Evolutionary conservation across 92 coral and sea anemone genomes (phyloP).

Genomic region (Heliopora coerulea): DNA sequence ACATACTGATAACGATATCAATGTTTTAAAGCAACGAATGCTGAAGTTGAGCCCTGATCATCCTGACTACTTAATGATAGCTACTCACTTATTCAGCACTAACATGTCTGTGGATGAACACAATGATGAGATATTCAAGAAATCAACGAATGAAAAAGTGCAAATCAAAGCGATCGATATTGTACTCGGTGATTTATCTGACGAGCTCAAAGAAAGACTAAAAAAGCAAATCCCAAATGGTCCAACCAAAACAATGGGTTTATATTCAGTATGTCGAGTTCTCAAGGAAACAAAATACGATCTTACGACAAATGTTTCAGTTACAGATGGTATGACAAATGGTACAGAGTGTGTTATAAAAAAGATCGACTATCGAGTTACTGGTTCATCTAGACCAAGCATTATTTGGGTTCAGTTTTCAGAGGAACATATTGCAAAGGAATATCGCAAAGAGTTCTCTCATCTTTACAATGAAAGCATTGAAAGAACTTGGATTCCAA

Average conservation of each 20-base stretch:
- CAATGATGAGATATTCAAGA: slow-evolving; percentile 16
- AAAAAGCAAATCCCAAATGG: slow-evolving; percentile 60
- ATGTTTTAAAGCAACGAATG: too few species aligned
- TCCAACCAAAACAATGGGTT: slow-evolving; percentile 62
- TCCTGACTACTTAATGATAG: too few species aligned
- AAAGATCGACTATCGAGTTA: slow-evolving; percentile 53
- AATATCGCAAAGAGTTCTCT: slow-evolving; percentile 28
- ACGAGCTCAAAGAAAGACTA: slow-evolving; percentile 45
- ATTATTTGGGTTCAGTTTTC: slow-evolving; percentile 62
- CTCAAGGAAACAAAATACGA: slow-evolving; percentile 59
- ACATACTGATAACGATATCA: slow-evolving; percentile 51
- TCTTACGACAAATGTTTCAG: slow-evolving; percentile 54
- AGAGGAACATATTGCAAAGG: slow-evolving; percentile 35
- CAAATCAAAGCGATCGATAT: slow-evolving; percentile 48
- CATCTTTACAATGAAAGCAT: slow-evolving; percentile 33
- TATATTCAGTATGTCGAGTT: slow-evolving; percentile 43
- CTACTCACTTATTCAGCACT: too few species aligned
- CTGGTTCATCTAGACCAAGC: slow-evolving; percentile 56
- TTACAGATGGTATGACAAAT: slow-evolving; percentile 57
- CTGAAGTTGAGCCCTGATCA: too few species aligned
- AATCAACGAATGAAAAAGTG: slow-evolving; percentile 21
- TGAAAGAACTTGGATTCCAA: slow-evolving; percentile 50
- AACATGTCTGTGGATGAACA: slow-evolving; percentile 34
- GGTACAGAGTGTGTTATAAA: slow-evolving; percentile 61
- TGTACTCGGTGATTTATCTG: slow-evolving; percentile 59